Evolutionary conservation across 2,888 invertebrate genomes (phyloP), one percentile per base, ranked within the genome.

Genomic region (Glaucopsyche alexis): DNA sequence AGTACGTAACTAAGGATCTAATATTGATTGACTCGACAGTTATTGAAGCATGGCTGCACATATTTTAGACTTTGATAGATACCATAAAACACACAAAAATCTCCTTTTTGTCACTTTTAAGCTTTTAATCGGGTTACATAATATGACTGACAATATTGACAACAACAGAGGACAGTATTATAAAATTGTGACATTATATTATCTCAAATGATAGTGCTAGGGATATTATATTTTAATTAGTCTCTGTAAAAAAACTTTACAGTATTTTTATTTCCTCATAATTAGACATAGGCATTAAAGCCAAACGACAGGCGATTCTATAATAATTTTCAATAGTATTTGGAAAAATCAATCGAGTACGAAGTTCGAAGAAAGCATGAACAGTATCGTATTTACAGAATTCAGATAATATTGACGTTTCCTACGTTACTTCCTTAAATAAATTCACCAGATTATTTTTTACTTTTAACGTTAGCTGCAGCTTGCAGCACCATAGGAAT

Each of bases 331-430:
- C 40, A 47, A 72, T 13, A 65, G 74, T 67, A 78, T 66, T 72
- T 79, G 29, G 75, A 73, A 77, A 78, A 76, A 72, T 73, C 74
- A 74, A 72, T 72, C 16, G 73, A 71, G 76, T 74, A 76, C 75
- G 76, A 77, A 78, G 74, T 81, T 80, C 80, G 79, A 76, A 78
- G 81, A 80, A 80, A 80, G 73, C 77, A 75, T 76, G 76, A 75
- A 76, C 75, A 75, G 75, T 75, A 71, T 74, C 74, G 72, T 73
- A 77, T 74, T 77, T 75, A 77, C 77, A 71, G 75, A 75, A 77
- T 78, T 75, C 64, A 73, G 74, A 77, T 76, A 76, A 77, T 75
- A 76, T 77, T 77, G 77, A 76, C 75, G 76, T 78, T 77, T 76
- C 78, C 77, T 76, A 73, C 75, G 73, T 71, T 50, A 71, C 74